A percentile compares a stretch with the other conserved stretches of the same genome.
Evolutionary conservation across 2,888 invertebrate species (phyloP).

Genomic region (Stenoptilia bipunctidactyla): DNA sequence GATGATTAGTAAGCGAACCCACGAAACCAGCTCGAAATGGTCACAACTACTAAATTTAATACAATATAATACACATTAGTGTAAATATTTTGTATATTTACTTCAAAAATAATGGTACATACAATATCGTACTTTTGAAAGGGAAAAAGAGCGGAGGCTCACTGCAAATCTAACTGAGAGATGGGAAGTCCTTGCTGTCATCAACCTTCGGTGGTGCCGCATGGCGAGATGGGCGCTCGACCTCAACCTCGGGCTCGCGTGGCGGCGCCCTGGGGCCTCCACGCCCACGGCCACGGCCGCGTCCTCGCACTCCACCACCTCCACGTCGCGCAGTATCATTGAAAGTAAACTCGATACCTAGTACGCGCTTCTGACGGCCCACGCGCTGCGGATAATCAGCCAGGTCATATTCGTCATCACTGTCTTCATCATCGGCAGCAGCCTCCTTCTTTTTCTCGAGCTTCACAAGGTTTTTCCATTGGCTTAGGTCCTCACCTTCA

Average conservation of each 20-base stretch:
- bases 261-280: slow-evolving; percentile 38
- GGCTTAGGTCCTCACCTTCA: slow-evolving; percentile 90
- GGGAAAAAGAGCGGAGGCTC: slow-evolving; percentile 55
- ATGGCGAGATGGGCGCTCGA: slow-evolving; percentile 34
- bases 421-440: slow-evolving; percentile 72
- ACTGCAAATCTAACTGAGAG: slow-evolving; percentile 79
- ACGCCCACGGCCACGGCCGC: slow-evolving; percentile 69
- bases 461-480: slow-evolving; percentile 93
- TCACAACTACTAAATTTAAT: slow-evolving; percentile 37
- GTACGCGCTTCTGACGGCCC: slow-evolving; percentile 86
- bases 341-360: slow-evolving; percentile 91
- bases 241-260: slow-evolving; percentile 36
- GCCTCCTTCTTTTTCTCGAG: slow-evolving; percentile 81
- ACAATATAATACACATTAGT: slow-evolving; percentile 65
- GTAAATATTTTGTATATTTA: slow-evolving; percentile 73
- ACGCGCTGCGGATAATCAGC: slow-evolving; percentile 88
- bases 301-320: slow-evolving; percentile 74
- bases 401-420: slow-evolving; percentile 80
- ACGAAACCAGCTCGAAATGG: slow-evolving; percentile 13
- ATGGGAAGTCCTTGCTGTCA: slow-evolving; percentile 96
- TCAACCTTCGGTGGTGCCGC: slow-evolving; percentile 87
- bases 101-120: slow-evolving; percentile 72
- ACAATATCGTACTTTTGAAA: slow-evolving; percentile 61
- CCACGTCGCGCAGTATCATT: slow-evolving; percentile 83
- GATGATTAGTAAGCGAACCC: neutral